Percentiles rank a stretch among this genome's conserved stretches.
Evolutionary conservation across 1,140 invertebrate genomes (phyloP).

Genomic region (Asbolus verrucosus): DNA sequence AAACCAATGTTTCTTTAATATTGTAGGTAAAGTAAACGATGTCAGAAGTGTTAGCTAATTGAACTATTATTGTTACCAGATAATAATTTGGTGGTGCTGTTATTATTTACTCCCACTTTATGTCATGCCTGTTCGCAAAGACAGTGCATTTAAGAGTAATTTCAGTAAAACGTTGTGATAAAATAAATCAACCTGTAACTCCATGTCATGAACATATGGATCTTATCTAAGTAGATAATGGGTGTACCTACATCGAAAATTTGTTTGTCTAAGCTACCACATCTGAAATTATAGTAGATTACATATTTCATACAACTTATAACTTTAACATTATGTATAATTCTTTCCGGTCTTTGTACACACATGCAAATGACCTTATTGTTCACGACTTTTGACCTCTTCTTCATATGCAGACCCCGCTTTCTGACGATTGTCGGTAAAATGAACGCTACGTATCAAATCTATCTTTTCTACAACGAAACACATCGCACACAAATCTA

Average conservation of each 20-base stretch:
- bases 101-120: slow-evolving; percentile 29
- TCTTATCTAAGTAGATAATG: slow-evolving; percentile 27
- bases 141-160: slow-evolving; percentile 36
- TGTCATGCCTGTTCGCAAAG: slow-evolving; percentile 37
- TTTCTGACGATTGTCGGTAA: too few relatives aligned
- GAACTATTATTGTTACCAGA: slow-evolving; percentile 23
- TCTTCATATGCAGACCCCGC: neutral
- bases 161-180: slow-evolving; percentile 39
- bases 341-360: slow-evolving; percentile 39
- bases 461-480: too few relatives aligned
- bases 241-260: slow-evolving; percentile 18
- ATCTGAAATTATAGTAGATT: slow-evolving; percentile 21
- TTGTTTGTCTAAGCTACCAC: slow-evolving; percentile 27
- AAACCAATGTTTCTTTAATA: slow-evolving; percentile 32
- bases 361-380: slow-evolving; percentile 37
- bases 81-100: slow-evolving; percentile 38
- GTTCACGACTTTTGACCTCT: slow-evolving; percentile 37
- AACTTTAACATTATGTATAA: slow-evolving; percentile 20
- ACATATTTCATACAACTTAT: slow-evolving; percentile 25
- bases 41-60: slow-evolving; percentile 27
- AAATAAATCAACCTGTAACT: slow-evolving; percentile 30
- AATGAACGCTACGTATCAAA: too few relatives aligned
- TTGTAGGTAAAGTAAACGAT: slow-evolving; percentile 21
- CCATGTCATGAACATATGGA: slow-evolving; percentile 40
- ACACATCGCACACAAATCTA: too few relatives aligned